Evolutionary conservation across 2,797 vertebrate species (phyloP), one percentile per base, ranked within the genome.

Genomic region (Neosalanx taihuensis): DNA sequence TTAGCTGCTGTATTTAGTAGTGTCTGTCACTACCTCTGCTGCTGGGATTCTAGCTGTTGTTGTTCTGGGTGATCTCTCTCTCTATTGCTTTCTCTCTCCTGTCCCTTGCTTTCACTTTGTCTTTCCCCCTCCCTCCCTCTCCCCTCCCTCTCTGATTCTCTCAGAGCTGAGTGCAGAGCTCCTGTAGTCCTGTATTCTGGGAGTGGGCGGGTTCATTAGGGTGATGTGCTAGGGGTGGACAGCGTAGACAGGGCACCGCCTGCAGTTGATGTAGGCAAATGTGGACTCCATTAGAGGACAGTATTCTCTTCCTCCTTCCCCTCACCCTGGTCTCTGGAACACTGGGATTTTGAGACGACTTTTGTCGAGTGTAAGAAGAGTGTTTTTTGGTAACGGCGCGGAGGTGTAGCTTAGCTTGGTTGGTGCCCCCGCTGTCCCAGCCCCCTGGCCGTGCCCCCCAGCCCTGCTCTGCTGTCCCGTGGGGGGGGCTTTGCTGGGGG

Each of bases 401-500:
- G 41, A 13, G 41, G 41, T 5, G 31, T 46, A 46, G 41, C 26
- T 61, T 61, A 26, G 59, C 29, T 29, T 30, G 26, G 26, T 29
- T 12, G 60, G 30, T 17, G 26, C 60, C 26, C 60, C 60, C 29
- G 13, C 20, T 26, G n/a, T 65, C 66, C 59, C 61, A 41, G 64
- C 29, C 35, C 33, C 33, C 67, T 70, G 5, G 37, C 73, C 4
- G 69, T 23, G 51, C 67, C 76, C 53, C 66, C 29, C 81, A 81
- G 66, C 87, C 74, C 67, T 84, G 65, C n/a, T 20, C 57, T 26
- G 7, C 56, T 13, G 56, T 41, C 56, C 63, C 59, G 60, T 80
- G 56, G 70, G 69, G 69, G 76, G 86, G 83, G 41, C 41, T 13
- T 88, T 89, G 75, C 84, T 83, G 90, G 61, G 93, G 94, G 93